Evolutionary conservation across 2,888 invertebrate genomes (phyloP), one percentile per base, ranked within the genome.

Genomic region (Colletes collaris): DNA sequence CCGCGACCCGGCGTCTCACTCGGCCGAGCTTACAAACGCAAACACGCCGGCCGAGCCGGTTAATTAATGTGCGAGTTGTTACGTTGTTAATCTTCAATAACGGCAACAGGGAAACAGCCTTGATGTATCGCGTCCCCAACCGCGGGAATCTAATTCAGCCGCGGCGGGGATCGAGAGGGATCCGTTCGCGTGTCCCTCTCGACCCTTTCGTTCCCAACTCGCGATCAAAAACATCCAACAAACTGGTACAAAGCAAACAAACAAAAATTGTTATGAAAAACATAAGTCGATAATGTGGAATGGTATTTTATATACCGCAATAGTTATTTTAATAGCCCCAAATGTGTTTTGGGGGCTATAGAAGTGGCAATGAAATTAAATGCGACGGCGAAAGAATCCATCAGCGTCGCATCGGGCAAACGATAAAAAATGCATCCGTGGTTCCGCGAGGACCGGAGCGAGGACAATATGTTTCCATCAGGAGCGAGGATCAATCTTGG

Each of bases 51-150:
- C 60, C 80, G 82, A 89, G 86, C 83, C 79, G 77, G 86, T 86
- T 88, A 88, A 88, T 88, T 88, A 88, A 88, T 88, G 88, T 87
- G 89, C 87, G 89, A 88, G 88, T 88, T 89, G 88, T 88, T 83
- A 86, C 87, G 77, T 81, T 81, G 84, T 87, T 87, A 86, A 83
- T 78, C 86, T 71, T 79, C 81, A 76, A 85, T 86, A 80, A 83
- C 83, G 73, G 77, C 74, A 68, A 69, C 70, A 64, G 69, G 76
- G 65, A 76, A 64, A 72, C 74, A 56, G 74, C 59, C 50, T 60
- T 50, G 71, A 64, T 50, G 46, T 16, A 65, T 62, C 66, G 49
- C 40, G 13, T 27, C 64, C 60, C 58, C 35, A 52, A 50, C 58
- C 50, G 56, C 50, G 63, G 56, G 62, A 66, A 74, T 62, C 55